Conservation (phyloP, 2,113 vertebrate species). For the Megalops atlanticus region DNA sequence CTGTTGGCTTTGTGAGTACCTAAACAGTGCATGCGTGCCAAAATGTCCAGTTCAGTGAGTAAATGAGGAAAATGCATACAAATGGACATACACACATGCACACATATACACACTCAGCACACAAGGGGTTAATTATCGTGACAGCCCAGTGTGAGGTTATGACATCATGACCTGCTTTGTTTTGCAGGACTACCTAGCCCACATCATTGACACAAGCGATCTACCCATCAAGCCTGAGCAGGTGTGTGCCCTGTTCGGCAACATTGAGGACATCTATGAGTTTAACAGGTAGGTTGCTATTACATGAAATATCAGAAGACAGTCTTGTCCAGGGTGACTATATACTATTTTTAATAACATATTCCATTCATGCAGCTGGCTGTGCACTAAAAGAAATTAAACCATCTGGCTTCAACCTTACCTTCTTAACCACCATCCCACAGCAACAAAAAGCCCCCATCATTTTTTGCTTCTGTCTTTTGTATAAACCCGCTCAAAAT, state of each 20-base stretch:
- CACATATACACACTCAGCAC: background rate
- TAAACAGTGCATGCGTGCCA: background rate
- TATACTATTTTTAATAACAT: background rate
- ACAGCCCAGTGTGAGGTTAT: background rate
- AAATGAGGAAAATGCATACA: too few relatives aligned
- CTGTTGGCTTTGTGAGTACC: background rate
- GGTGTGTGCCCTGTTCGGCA: constrained; percentile 91
- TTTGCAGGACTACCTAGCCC: constrained; percentile 87
- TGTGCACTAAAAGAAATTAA: background rate
- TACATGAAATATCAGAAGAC: background rate
- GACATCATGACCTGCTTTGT: background rate
- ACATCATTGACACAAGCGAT: constrained; percentile 85
- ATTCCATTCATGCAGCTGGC: background rate
- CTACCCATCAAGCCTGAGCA: constrained; percentile 87
- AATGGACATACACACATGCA: background rate
- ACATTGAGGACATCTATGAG: constrained; percentile 95
- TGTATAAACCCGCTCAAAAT: too few relatives aligned
- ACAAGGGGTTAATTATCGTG: too few relatives aligned
- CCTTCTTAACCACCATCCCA: too few relatives aligned
- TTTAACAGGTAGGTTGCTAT: constrained; percentile 83
- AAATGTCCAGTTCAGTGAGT: background rate
- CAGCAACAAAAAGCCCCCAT: background rate
- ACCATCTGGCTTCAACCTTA: too few relatives aligned
- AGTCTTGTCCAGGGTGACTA: background rate
- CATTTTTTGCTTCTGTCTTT: background rate